Percentiles rank a stretch among this genome's conserved stretches.
phyloP scores from a whole-genome alignment of 2,113 vertebrate genomes.

The Coptodon rendalli region DNA sequence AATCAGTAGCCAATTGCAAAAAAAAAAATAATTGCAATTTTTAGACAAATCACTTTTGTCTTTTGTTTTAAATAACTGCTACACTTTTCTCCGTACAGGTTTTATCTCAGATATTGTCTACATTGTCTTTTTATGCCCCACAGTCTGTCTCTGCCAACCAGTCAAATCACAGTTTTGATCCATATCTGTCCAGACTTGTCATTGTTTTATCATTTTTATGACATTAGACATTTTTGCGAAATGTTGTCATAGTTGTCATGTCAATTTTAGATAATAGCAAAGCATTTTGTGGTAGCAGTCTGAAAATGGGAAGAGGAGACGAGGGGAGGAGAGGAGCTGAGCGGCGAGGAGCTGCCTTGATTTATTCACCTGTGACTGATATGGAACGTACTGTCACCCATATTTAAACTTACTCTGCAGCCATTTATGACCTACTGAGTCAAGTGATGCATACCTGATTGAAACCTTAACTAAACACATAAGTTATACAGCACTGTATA shows the following conservation, averaged over 20 bases:
- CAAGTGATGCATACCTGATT: not conserved
- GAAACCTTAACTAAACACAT: not conserved
- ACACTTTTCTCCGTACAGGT: not conserved
- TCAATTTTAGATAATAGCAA: not conserved
- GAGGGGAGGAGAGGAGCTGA: not conserved
- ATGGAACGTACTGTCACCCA: not conserved
- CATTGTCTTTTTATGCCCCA: not conserved
- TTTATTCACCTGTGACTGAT: slow-evolving; percentile 17
- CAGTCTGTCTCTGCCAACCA: not conserved
- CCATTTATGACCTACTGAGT: not conserved
- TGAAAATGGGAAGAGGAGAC: not conserved
- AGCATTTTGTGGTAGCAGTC: not conserved
- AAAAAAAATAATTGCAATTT: not conserved
- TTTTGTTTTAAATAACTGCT: not conserved
- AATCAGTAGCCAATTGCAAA: not conserved
- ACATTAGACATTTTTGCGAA: not conserved
- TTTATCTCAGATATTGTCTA: not conserved
- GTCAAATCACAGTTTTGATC: not conserved
- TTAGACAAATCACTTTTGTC: not conserved
- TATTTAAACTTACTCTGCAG: not conserved
- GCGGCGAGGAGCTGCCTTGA: not conserved
- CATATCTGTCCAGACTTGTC: not conserved
- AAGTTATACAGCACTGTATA: not conserved
- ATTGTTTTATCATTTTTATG: not conserved
- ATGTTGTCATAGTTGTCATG: not conserved